Base-by-base conservation (phyloP, 2,888 invertebrate genomes). In the Eumerus sabulonum region DNA sequence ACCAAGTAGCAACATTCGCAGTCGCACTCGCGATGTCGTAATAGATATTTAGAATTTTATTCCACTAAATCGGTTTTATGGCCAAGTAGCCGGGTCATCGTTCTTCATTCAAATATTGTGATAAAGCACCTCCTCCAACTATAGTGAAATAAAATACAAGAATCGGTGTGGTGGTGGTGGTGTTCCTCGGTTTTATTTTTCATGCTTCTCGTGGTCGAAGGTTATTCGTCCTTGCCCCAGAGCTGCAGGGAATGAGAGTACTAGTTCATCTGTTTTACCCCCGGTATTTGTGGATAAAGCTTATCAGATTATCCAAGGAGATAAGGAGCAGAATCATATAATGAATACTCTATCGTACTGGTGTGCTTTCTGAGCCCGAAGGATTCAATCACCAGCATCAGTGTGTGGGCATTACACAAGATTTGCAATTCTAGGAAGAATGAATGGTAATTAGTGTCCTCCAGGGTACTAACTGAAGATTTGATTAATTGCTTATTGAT, bases 281-380 rank as follows among this genome's bases (percentile, higher is more conserved):
- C 7, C 27, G n/a, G n/a, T n/a, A n/a, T 7, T 47, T 14, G 42
- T 36, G 73, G 73, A 73, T 73, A 73, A 73, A 73, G 73, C 54
- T 60, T 42, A n/a, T 12, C 3, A 56, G 48, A 48, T 67, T 67
- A 74, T 74, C 73, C 73, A 48, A n/a, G 5, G 19, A 12, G 12
- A 14, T 48, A 13, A 14, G 35, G 66, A 47, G 73, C 67, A 54
- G 59, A 67, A 67, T 50, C 73, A 13, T 16, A 3, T 17, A 51
- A 51, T 40, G 27, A 27, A 27, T 27, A 2, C 27, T 7, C 27
- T 4, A 27, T 27, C 27, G 7, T 7, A 27, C 27, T 27, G 3
- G 7, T 7, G 3, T 27, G 27, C 27, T 27, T 4, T 27, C 27
- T 27, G 7, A 27, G 7, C n/a, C n/a, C 27, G 27, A 27, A 7